Evolutionary conservation across 1,140 invertebrate genomes (phyloP).

Genomic region (Bombus sibiricus): DNA sequence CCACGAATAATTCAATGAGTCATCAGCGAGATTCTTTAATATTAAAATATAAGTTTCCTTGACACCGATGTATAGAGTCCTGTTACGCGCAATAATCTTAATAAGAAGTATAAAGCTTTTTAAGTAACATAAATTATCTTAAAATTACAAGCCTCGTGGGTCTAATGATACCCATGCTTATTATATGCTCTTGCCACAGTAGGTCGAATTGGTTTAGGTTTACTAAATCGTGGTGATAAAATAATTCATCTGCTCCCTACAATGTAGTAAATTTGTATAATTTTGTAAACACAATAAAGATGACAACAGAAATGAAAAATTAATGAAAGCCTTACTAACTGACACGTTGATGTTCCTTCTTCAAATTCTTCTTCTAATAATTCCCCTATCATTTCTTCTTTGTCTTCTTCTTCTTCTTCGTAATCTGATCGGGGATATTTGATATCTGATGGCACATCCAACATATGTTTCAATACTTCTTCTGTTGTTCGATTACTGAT

Average conservation of each 20-base stretch:
- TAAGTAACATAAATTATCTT: not conserved
- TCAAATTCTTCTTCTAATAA: not conserved
- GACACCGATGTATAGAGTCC: slow-evolving; percentile 29
- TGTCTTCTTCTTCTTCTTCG: not conserved
- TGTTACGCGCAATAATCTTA: not conserved
- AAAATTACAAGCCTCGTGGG: slow-evolving; percentile 14
- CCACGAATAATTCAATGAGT: slow-evolving; percentile 15
- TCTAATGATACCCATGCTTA: slow-evolving; percentile 31
- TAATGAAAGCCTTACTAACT: not conserved
- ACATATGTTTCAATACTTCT: not conserved
- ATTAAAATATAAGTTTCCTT: slow-evolving; percentile 18
- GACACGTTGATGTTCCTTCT: not conserved
- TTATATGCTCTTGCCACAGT: not conserved
- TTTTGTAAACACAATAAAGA: not conserved
- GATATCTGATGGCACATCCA: not conserved
- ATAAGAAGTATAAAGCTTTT: too few relatives aligned
- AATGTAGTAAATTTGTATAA: not conserved
- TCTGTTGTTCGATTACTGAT: not conserved
- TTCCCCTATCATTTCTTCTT: not conserved
- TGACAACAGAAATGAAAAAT: not conserved
- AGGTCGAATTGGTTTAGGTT: slow-evolving; percentile 9
- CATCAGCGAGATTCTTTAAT: slow-evolving; percentile 8
- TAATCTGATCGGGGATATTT: not conserved
- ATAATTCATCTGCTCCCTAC: slow-evolving; percentile 27
- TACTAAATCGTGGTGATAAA: slow-evolving; percentile 19